Conservation (phyloP, 1,140 invertebrate genomes). For the Periplaneta americana region DNA sequence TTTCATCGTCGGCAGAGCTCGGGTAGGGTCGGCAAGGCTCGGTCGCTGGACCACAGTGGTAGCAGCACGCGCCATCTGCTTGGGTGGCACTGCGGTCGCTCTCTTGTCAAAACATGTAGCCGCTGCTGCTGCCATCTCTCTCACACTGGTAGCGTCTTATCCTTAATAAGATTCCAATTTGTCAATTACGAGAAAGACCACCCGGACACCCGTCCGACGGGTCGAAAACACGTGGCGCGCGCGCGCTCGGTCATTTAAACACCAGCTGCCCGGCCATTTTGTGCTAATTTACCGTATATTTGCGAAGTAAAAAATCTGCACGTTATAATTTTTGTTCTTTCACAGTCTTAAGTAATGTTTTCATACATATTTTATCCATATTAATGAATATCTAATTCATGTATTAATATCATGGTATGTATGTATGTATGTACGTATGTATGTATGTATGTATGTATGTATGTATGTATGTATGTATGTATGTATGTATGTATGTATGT, state of each 20-base stretch:
- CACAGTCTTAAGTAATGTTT: too few relatives aligned
- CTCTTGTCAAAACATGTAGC: background rate
- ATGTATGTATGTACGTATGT: conserved; percentile 1
- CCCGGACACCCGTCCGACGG: conserved; percentile 4
- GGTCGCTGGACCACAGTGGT: background rate
- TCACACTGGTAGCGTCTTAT: background rate
- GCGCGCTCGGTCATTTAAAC: background rate
- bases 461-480: conserved; percentile 1
- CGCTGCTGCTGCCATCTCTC: background rate
- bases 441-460: conserved; percentile 1
- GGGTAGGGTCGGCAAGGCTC: background rate
- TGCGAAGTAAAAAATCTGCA: too few relatives aligned
- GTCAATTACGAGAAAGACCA: conserved; percentile 9
- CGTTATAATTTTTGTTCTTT: too few relatives aligned
- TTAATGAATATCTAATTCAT: too few relatives aligned
- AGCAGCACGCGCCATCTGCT: background rate
- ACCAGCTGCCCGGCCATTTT: too few relatives aligned
- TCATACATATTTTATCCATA: too few relatives aligned
- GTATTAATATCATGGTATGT: background rate
- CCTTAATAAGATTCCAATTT: conserved; percentile 11
- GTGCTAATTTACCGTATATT: too few relatives aligned
- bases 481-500: too few relatives aligned
- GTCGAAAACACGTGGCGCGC: background rate
- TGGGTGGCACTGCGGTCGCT: background rate
- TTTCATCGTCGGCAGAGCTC: background rate